Evolutionary conservation across 2,113 vertebrate species (phyloP).

Genomic region (Etia nguti): DNA sequence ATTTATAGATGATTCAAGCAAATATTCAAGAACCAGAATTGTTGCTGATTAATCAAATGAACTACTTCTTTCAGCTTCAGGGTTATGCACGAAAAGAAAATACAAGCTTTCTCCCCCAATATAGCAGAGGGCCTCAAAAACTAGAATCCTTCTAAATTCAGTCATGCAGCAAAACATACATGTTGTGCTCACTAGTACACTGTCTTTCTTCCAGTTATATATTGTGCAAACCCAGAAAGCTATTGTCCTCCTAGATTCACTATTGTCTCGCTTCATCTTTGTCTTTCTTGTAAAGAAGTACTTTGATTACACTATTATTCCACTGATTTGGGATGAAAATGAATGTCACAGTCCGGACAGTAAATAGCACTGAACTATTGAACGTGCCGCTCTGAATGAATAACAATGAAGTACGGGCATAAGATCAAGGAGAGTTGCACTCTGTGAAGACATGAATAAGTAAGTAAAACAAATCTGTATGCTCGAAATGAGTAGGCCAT

Average conservation of each 20-base stretch:
- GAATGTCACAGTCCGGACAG: background rate
- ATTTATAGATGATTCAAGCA: background rate
- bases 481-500: slow-evolving; percentile 37
- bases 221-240: background rate
- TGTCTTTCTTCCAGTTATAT: background rate
- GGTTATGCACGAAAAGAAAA: background rate
- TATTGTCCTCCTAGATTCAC: background rate
- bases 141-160: background rate
- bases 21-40: background rate
- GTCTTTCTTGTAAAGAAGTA: background rate
- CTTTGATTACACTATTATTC: slow-evolving; percentile 5
- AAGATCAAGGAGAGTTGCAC: background rate
- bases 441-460: slow-evolving; percentile 49
- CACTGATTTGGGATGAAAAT: background rate
- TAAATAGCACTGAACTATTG: background rate
- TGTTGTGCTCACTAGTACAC: background rate
- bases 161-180: background rate
- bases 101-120: background rate
- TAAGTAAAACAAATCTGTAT: slow-evolving; percentile 55
- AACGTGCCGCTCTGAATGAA: background rate
- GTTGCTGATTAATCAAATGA: background rate
- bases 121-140: background rate
- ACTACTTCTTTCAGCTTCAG: background rate
- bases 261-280: background rate
- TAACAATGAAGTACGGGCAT: background rate